Conservation (phyloP, 2,888 invertebrate genomes). For the Trachelus troglodyta region DNA sequence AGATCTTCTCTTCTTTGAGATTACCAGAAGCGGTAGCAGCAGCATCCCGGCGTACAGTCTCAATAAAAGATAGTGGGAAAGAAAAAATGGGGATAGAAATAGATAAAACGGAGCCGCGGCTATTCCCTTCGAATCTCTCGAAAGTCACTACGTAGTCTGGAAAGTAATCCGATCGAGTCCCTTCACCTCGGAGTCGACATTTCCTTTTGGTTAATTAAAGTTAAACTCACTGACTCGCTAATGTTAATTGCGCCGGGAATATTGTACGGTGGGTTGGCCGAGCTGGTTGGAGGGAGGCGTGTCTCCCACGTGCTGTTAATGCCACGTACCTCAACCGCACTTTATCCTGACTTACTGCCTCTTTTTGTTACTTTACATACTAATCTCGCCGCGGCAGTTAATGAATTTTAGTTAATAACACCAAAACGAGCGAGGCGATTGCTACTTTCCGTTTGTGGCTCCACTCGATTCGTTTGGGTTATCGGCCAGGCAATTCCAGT, state of each 20-base stretch:
- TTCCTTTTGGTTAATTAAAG: constrained; percentile 54
- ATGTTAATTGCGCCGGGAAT: constrained; percentile 50
- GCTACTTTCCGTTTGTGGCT: background rate
- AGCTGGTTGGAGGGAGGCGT: constrained; percentile 45
- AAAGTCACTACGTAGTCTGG: constrained; percentile 14
- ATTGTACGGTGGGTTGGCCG: constrained; percentile 27
- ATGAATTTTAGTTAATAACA: constrained; percentile 37
- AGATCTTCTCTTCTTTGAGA: background rate
- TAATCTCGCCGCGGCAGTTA: constrained; percentile 32
- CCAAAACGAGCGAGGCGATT: constrained; percentile 6
- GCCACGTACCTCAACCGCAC: constrained; percentile 27
- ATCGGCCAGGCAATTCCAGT: constrained; percentile 16
- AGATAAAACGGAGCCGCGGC: constrained; percentile 8
- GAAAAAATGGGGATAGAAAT: background rate
- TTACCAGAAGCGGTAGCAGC: background rate
- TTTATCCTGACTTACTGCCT: constrained; percentile 27
- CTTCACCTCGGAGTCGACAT: constrained; percentile 6
- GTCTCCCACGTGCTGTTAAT: constrained; percentile 46
- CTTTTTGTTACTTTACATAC: constrained; percentile 40
- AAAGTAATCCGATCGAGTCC: constrained; percentile 12
- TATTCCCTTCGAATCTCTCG: constrained; percentile 20
- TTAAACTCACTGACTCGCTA: constrained; percentile 42
- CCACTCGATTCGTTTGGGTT: constrained; percentile 9
- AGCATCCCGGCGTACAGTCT: background rate
- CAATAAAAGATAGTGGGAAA: background rate